These are phyloP conservation scores for Zaprionus taronus DNA, from an alignment of 1,140 invertebrate genomes.

Conservation along the genomic window DNA sequence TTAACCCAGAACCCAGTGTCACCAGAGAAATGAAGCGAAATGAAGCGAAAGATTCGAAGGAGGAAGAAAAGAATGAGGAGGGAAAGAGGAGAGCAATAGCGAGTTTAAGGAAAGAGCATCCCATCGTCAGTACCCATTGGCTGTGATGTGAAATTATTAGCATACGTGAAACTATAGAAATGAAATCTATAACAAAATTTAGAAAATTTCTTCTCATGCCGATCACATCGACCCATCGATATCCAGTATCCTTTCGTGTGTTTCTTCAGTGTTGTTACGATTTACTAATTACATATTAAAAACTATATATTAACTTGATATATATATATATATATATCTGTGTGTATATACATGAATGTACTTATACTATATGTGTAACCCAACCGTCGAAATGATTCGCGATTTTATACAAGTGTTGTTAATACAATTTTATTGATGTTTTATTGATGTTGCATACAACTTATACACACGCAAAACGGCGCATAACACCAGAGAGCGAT, in stretches of 20 bases:
- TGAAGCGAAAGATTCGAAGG: background rate
- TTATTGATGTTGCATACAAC: constrained; percentile 74
- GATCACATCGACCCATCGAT: constrained; percentile 24
- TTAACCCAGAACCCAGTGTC: constrained; percentile 23
- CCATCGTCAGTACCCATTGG: constrained; percentile 83
- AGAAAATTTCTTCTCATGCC: constrained; percentile 29
- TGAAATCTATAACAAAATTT: constrained; percentile 37
- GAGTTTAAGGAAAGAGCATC: constrained; percentile 46
- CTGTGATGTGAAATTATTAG: constrained; percentile 83
- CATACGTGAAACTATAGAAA: constrained; percentile 56
- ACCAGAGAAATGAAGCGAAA: background rate
- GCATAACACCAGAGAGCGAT: background rate
- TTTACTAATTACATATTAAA: constrained; percentile 20
- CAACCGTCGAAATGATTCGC: constrained; percentile 74
- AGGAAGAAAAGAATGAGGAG: constrained; percentile 3
- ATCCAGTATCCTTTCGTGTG: constrained; percentile 22
- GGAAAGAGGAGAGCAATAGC: background rate
- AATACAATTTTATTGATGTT: constrained; percentile 65
- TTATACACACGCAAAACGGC: constrained; percentile 36
- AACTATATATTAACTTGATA: constrained; percentile 17
- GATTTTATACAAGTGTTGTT: constrained; percentile 82
- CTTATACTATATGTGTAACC: constrained; percentile 61
- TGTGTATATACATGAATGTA: constrained; percentile 19
- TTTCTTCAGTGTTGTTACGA: constrained; percentile 62
- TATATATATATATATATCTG: constrained; percentile 49